Evolutionary conservation across 1,140 invertebrate genomes (phyloP).

Genomic region (Leptinotarsa lineolata): DNA sequence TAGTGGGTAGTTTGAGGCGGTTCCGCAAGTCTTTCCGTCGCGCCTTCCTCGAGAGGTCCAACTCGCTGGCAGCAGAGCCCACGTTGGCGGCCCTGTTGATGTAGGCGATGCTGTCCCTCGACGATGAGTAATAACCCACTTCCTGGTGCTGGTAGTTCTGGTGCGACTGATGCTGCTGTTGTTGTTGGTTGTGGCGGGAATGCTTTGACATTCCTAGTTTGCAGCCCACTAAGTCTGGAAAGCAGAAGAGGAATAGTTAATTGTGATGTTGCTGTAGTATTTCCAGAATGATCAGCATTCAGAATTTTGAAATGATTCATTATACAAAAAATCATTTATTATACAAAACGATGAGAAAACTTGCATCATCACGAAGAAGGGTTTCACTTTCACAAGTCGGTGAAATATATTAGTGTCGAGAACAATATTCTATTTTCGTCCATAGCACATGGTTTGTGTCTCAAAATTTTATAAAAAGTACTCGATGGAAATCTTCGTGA

Average conservation of each 20-base stretch:
- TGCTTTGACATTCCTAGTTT: slow-evolving; percentile 65
- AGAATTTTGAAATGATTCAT: no score
- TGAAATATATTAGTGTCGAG: no score
- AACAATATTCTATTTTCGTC: no score
- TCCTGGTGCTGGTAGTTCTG: slow-evolving; percentile 46
- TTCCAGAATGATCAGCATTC: no score
- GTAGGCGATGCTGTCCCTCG: slow-evolving; percentile 74
- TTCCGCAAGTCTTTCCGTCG: slow-evolving; percentile 66
- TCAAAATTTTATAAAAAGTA: no score
- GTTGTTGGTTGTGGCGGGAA: slow-evolving; percentile 48
- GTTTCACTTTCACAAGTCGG: no score
- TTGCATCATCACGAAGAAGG: no score
- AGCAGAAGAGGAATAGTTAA: slow-evolving; percentile 11
- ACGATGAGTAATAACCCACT: slow-evolving; percentile 68
- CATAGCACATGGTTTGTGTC: no score
- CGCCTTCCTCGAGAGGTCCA: slow-evolving; percentile 72
- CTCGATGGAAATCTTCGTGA: no score
- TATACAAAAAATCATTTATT: no score
- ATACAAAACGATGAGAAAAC: no score
- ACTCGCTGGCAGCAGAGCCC: slow-evolving; percentile 69
- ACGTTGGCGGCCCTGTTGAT: slow-evolving; percentile 67
- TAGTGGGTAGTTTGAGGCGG: slow-evolving; percentile 67
- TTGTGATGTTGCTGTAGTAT: no score
- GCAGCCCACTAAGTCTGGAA: slow-evolving; percentile 68
- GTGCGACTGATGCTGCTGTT: slow-evolving; percentile 41